Evolutionary conservation across 1,140 invertebrate species (phyloP).

Genomic region (Coboldia fuscipes): DNA sequence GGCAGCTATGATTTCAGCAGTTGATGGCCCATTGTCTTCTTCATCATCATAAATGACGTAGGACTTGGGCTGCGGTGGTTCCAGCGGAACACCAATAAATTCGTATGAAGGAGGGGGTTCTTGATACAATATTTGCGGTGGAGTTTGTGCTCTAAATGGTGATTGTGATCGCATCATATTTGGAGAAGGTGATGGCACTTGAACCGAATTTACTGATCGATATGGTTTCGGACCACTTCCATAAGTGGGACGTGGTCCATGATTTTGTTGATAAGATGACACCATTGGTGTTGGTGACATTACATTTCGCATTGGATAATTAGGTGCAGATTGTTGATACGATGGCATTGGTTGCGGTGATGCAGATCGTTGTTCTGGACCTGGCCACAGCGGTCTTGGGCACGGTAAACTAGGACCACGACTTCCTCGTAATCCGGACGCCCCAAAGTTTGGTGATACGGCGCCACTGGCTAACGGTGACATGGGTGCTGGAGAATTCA

Average conservation of each 20-base stretch:
- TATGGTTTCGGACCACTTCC: slow-evolving; percentile 10
- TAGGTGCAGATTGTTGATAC: slow-evolving; percentile 8
- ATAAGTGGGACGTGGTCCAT: too few species aligned
- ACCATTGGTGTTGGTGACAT: slow-evolving; percentile 5
- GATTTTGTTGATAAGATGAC: too few species aligned
- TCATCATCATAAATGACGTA: slow-evolving; percentile 36
- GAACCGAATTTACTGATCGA: slow-evolving; percentile 15
- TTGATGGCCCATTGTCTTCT: slow-evolving; percentile 51
- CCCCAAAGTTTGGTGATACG: slow-evolving; percentile 23
- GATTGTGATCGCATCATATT: slow-evolving; percentile 17
- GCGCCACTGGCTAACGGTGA: slow-evolving; percentile 21
- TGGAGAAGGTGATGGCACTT: too few species aligned
- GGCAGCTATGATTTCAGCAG: slow-evolving; percentile 75
- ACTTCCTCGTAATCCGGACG: slow-evolving; percentile 19
- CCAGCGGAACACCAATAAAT: slow-evolving; percentile 36
- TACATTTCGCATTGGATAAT: slow-evolving; percentile 3
- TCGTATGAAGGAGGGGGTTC: slow-evolving; percentile 11
- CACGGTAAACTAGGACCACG: slow-evolving; percentile 24
- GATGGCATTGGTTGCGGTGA: slow-evolving; percentile 16
- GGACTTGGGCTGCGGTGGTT: slow-evolving; percentile 35
- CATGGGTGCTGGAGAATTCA: slow-evolving; percentile 24
- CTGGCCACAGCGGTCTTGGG: slow-evolving; percentile 37
- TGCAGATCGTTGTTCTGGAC: slow-evolving; percentile 20
- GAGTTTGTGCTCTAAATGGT: slow-evolving; percentile 6
- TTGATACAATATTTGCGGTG: slow-evolving; percentile 6